Base-by-base conservation (phyloP, 2,888 invertebrate genomes). In the Teinopalpus imperialis region DNA sequence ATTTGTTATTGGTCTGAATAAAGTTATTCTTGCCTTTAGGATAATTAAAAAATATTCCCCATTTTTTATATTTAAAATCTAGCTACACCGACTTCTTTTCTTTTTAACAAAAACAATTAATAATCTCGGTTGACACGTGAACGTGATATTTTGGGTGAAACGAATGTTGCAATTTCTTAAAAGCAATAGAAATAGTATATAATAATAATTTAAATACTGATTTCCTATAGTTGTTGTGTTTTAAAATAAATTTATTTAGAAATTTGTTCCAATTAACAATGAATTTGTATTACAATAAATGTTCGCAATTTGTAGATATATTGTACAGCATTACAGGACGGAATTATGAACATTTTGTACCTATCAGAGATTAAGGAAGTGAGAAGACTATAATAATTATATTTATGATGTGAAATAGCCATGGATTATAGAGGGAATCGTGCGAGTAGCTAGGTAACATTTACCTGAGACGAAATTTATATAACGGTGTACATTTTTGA, bases 401-500 rank as follows among this genome's bases (percentile, higher is more conserved):
- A 76, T 75, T 68, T 74, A 77, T 64, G 51, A 57, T 63, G 72
- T 75, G 74, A 74, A 78, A 74, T 76, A 76, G 70, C 78, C 75
- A 71, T 69, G 72, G 73, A 63, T 57, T 54, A 70, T 70, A 75
- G 72, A 63, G 57, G 63, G 62, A 73, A 73, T 69, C 75, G 70
- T 30, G 41, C 63, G 74, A 72, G 69, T 80, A 81, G 76, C 74
- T 86, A 78, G 89, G 87, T 88, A 85, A 89, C 85, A 81, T 88
- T 87, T 88, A 87, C 86, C 85, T 77, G 74, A 74, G 70, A 79
- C 82, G 81, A 85, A 86, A 88, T 88, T 89, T 89, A 88, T 89
- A 88, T 89, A 74, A 81, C 77, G 87, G 86, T 89, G 89, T 89
- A 89, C 85, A 89, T 89, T 89, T 89, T 89, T 89, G 88, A 89